A percentile compares a stretch with the other conserved stretches of the same genome.
Evolutionary conservation across 2,888 invertebrate species (phyloP).

Genomic region (Acleris emargana): DNA sequence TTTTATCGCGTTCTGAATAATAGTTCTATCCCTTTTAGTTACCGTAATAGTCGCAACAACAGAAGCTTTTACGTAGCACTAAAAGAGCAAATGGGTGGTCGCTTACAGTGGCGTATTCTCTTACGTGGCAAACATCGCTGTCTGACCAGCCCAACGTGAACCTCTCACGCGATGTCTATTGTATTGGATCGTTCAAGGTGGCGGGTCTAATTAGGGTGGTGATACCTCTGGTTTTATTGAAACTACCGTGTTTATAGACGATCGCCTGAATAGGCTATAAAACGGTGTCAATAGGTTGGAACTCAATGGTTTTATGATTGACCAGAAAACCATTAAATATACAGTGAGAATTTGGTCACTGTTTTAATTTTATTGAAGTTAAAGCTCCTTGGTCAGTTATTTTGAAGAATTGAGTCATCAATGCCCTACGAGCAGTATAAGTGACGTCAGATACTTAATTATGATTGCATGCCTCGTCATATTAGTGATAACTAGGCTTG

Average conservation of each 20-base stretch:
- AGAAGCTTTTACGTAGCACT: conserved; percentile 50
- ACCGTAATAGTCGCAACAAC: neutral
- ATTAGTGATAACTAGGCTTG: no score
- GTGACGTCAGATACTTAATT: no score
- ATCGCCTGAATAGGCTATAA: neutral
- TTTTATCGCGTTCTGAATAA: neutral
- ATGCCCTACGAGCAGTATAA: no score
- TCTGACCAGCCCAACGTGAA: no score
- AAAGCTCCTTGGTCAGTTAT: neutral
- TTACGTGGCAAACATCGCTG: no score
- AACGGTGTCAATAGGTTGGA: conserved; percentile 7
- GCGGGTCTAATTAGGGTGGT: no score
- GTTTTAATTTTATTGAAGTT: neutral
- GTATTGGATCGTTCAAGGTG: no score
- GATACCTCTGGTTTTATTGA: conserved; percentile 15
- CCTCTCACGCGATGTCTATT: no score
- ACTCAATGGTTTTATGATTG: conserved; percentile 3
- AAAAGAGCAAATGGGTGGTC: conserved; percentile 63
- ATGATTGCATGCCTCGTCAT: no score
- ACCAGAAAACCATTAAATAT: neutral
- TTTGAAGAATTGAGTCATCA: no score
- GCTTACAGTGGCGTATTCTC: conserved; percentile 35
- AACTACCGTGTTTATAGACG: conserved; percentile 10
- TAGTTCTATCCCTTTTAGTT: neutral
- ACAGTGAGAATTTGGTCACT: neutral